Evolutionary conservation across 2,888 invertebrate genomes (phyloP).

Genomic region (Tipula vernalis): DNA sequence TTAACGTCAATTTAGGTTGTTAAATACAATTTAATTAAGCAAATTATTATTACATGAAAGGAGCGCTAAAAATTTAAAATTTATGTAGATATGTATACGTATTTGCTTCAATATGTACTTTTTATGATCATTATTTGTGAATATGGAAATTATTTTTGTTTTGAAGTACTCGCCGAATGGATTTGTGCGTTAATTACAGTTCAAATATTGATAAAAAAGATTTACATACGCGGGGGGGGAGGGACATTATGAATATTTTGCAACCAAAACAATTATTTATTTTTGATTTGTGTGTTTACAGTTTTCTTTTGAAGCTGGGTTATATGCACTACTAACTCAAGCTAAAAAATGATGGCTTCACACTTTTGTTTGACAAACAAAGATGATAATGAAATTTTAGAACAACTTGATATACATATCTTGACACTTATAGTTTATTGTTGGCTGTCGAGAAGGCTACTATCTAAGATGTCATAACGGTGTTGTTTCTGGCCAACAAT

Average conservation of each 20-base stretch:
- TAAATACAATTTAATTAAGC: not conserved
- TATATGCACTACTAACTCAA: too few relatives aligned
- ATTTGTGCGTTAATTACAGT: not conserved
- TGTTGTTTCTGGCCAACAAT: too few relatives aligned
- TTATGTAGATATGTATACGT: not conserved
- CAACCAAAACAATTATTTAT: not conserved
- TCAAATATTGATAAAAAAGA: not conserved
- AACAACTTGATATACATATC: too few relatives aligned
- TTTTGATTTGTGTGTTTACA: too few relatives aligned
- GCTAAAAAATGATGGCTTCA: too few relatives aligned
- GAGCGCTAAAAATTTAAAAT: not conserved
- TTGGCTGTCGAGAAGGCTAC: too few relatives aligned
- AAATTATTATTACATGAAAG: not conserved
- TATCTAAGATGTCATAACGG: too few relatives aligned
- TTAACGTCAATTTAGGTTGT: not conserved
- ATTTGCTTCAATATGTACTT: not conserved
- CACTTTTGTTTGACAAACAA: too few relatives aligned
- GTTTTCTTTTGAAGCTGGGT: too few relatives aligned
- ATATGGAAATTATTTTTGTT: not conserved
- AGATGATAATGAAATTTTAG: too few relatives aligned
- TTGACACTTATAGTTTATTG: too few relatives aligned
- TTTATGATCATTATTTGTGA: not conserved
- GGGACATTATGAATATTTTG: not conserved
- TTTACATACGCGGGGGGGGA: not conserved
- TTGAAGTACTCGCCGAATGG: not conserved